Evolutionary conservation across 2,113 vertebrate species (phyloP).

Genomic region (Genyomyrus donnyi): DNA sequence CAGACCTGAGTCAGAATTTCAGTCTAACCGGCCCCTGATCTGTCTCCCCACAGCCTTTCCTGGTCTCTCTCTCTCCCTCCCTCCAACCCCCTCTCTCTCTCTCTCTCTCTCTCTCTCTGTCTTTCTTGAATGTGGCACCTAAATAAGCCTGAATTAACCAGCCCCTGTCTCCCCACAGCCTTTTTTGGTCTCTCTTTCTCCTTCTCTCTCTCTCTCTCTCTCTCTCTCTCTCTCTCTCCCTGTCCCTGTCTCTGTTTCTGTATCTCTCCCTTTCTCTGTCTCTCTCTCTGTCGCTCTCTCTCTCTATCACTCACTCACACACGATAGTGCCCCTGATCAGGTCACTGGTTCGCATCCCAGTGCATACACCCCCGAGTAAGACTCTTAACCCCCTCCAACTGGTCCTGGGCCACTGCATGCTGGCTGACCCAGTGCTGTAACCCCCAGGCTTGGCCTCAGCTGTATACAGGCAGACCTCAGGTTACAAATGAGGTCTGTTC

Average conservation of each 20-base stretch:
- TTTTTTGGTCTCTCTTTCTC: background rate
- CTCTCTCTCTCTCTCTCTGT: accelerated
- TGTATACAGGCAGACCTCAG: background rate
- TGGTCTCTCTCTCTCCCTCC: background rate
- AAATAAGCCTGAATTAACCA: too few relatives aligned
- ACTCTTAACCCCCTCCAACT: background rate
- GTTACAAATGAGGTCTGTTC: too few relatives aligned
- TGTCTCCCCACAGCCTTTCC: background rate
- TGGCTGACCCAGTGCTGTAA: background rate
- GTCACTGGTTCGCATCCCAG: background rate
- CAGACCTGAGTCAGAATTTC: background rate
- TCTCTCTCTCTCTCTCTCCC: background rate
- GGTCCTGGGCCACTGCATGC: background rate
- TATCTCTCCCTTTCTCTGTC: background rate
- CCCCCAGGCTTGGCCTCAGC: background rate
- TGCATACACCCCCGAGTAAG: background rate
- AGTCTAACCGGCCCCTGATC: background rate
- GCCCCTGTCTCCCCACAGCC: too few relatives aligned
- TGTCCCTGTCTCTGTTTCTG: background rate
- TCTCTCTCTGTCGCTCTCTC: background rate
- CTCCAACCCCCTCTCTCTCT: background rate
- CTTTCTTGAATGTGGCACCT: background rate
- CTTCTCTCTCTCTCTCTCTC: background rate
- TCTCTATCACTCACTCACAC: background rate
- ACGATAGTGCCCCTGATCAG: background rate